Base-by-base conservation (phyloP, 2,113 vertebrate species). In the Atherinomorus stipes region DNA sequence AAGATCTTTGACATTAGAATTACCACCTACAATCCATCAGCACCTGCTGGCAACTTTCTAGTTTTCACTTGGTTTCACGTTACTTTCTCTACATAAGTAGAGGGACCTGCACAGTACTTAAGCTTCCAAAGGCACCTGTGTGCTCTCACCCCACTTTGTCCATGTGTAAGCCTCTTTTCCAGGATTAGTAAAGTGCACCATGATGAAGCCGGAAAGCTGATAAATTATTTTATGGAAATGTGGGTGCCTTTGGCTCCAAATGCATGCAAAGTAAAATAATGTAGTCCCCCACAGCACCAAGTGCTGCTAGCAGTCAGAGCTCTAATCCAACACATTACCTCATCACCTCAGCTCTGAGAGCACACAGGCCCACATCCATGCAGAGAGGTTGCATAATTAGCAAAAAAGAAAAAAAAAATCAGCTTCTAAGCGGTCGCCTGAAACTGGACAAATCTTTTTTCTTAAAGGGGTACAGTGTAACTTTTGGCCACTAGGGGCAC, bases 141-240 rank as follows among this genome's bases (percentile, higher is more conserved):
- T 64, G 67, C 64, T 63, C 40, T 64, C 47, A 44, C 21, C 62
- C 21, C 40, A 47, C 53, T 71, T 60, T 49, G 47, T 71, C 53
- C 50, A 62, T 66, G 57, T 57, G 23, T 52, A 52, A 61, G 44
- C 44, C 59, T 73, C 22, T 67, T 64, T 31, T 45, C 52, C 52
- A 37, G 50, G 40, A 77, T 83, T 61, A 68, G 40, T 37, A 22
- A 25, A 52, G 71, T 64, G 71, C 60, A 16, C 42, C 1, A 2
- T n/a, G 74, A 42, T 37, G 52, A 64, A 67, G 54, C 38, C 62
- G 6, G 18, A 15, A 22, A 26, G 53, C 57, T 84, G 78, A 76
- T 80, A 61, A 78, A 76, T 78, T 52, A 71, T 78, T 78, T 62
- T 73, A 76, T 87, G 76, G 44, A 64, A 75, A 80, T 76, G 52